Evolutionary conservation across 2,113 vertebrate genomes (phyloP).

Genomic region (Elaphurus davidianus): DNA sequence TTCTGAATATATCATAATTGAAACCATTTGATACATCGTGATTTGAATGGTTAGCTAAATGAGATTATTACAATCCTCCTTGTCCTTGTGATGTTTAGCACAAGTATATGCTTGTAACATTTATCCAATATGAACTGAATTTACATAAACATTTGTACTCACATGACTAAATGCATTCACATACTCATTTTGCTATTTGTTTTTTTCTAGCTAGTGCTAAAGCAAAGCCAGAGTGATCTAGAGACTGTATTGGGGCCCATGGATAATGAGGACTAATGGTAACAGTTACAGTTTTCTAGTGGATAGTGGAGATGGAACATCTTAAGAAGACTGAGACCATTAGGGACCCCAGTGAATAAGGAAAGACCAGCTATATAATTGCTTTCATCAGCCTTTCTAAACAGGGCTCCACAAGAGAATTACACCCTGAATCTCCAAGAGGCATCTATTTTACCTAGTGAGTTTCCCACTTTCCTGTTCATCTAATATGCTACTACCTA

Average conservation of each 20-base stretch:
- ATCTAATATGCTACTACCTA: not conserved
- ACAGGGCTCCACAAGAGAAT: not conserved
- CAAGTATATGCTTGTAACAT: not conserved
- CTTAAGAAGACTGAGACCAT: not conserved
- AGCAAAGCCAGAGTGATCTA: not conserved
- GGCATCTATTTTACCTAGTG: not conserved
- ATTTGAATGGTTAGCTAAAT: not conserved
- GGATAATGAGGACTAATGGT: fast-evolving
- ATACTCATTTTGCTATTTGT: not conserved
- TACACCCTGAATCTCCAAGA: not conserved
- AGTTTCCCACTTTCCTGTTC: not conserved
- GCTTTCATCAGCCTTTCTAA: not conserved
- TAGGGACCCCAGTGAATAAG: not conserved
- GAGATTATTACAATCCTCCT: not conserved
- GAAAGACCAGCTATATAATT: not conserved
- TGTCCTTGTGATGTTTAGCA: not conserved
- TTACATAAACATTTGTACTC: not conserved
- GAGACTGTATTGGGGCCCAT: fast-evolving
- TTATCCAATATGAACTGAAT: not conserved
- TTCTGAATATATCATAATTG: not conserved
- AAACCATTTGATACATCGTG: not conserved
- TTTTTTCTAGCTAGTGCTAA: not conserved
- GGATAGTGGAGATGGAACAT: not conserved
- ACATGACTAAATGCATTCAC: not conserved
- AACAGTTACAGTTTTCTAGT: not conserved